A percentile compares a stretch with the other conserved stretches of the same genome.
These are phyloP conservation scores for Neotoxoptera formosana DNA, from an alignment of 1,140 invertebrate genomes.

Conservation along the genomic window DNA sequence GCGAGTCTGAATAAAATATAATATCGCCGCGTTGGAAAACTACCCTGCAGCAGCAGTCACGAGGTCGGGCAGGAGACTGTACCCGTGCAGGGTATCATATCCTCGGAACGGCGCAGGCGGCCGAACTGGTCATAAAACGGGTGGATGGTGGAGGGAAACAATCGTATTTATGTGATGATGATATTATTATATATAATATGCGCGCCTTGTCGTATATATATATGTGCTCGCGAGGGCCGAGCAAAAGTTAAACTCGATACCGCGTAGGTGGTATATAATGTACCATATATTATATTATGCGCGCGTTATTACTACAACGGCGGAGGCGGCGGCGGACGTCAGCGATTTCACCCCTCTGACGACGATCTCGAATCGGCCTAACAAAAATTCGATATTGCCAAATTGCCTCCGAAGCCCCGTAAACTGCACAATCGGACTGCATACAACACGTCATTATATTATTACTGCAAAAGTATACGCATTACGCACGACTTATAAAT, in stretches of 20 bases:
- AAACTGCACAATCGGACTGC: background rate
- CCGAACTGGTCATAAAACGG: background rate
- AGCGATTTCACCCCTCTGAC: background rate
- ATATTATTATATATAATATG: background rate
- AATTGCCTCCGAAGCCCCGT: background rate
- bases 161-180: background rate
- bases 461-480: no score
- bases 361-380: background rate
- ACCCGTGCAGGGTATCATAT: background rate
- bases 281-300: background rate
- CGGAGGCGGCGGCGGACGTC: background rate
- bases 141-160: background rate
- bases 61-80: no score
- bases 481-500: no score
- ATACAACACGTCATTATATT: background rate
- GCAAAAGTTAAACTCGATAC: background rate
- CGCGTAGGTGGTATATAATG: no score
- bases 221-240: background rate
- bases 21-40: background rate
- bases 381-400: slow-evolving; percentile 41
- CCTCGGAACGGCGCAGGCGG: background rate
- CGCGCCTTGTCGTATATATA: no score
- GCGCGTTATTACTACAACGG: background rate
- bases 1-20: background rate
- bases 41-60: background rate